Base-by-base conservation (phyloP, 2,113 vertebrate genomes). In the Ptilonorhynchus violaceus region DNA sequence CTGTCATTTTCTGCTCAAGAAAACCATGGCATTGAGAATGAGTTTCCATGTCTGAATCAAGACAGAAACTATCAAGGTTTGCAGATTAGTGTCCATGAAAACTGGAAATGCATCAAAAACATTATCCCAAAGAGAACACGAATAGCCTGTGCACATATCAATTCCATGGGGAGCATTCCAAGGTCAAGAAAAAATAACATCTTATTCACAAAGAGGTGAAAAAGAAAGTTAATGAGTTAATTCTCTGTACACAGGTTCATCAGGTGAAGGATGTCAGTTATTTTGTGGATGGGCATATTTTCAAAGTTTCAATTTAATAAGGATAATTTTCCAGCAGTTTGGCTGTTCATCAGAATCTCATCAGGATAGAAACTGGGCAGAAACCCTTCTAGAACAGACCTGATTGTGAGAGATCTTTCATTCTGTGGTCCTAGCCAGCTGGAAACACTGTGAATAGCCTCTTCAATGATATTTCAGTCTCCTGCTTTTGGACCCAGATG, bases 381-480 rank as follows among this genome's bases (percentile, higher is more conserved):
- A 95, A 94, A 67, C 47, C 76, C 85, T 95, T 70, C 88, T 93
- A 86, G 89, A 93, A 95, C 82, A 96, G 92, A 90, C 77, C 69
- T 92, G 74, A 92, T 97, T 96, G 87, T 95, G 80, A 95, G 67
- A 93, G 42, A 92, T 85, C 77, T 92, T 94, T 93, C 84, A 63
- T 93, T 92, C 78, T 47, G 33, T 66, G 74, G 73, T 85, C 81
- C 56, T 91, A 89, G 83, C 92, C 96, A 97, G 92, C 84, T 97
- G 94, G 91, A 96, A 97, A 91, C 52, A 81, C 53, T 83, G 85
- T 97, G 85, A 96, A 97, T 89, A 95, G 66, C 74, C 87, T 93
- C 88, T 97, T 92, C 88, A 87, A 30, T 93, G 82, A 81, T 96
- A 96, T 97, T 97, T 95, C 78, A 94, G 70, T 92, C 83, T 94